Base-by-base conservation (phyloP, 2,113 vertebrate species). In the Telmatochromis brichardi region DNA sequence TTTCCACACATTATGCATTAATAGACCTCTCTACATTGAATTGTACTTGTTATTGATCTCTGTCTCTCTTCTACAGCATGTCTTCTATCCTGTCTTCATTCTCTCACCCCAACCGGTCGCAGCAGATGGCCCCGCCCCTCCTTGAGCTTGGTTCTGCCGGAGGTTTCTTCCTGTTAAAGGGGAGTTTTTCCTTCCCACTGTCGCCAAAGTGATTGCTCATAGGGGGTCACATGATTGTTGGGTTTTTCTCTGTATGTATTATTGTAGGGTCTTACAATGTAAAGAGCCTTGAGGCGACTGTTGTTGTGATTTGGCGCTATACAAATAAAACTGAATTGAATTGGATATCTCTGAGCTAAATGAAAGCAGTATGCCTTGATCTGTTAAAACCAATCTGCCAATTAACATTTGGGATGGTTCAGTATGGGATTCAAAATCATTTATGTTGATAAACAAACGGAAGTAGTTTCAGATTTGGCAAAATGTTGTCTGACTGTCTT, bases 1-100 rank as follows among this genome's bases (percentile, higher is more conserved):
- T 57, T 57, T 0, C 0, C 23, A 57, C 7, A 0, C 13, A 57
- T 0, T 57, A 15, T 57, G 55, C 0, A 0, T 57, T 58, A 57
- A 57, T 3, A 58, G 23, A 58, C 1, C 13, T 57, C 23, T 57
- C 55, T 57, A 2, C 55, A 57, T 28, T 15, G 23, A 57, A 57
- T 57, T 1, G 0, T 28, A 28, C 3, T 1, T 57, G 55, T 15
- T 15, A 15, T 57, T 57, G 0, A 28, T 1, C 23, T 57, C 55
- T 28, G 55, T 58, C 1, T 58, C 55, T 28, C 55, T 58, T 58
- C 55, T 1, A 58, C 55, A 28, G 55, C 13, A 28, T 3, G 2
- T 58, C 13, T 31, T 58, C 2, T 31, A 31, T 60, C 57, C 14
- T 60, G 8, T 31, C 26, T 60, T 60, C 57, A 0, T 60, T 17